These are phyloP conservation scores for Globicephala melas DNA, from an alignment of 2,113 vertebrate genomes.

Conservation along the genomic window DNA sequence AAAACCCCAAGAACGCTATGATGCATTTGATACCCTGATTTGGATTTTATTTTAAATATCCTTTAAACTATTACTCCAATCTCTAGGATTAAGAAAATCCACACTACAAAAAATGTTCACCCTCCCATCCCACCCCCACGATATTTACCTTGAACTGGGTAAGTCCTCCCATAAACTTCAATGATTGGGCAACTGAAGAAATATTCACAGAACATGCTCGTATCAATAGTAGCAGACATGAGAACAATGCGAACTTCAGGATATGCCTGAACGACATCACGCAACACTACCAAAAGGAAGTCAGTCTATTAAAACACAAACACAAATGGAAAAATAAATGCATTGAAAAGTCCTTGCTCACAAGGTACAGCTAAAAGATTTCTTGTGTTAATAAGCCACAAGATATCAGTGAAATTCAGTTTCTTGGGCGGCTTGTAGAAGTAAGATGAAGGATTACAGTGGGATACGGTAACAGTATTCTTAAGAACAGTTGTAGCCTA, in stretches of 20 bases:
- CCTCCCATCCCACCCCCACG: not conserved
- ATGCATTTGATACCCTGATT: not conserved
- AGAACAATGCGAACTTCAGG: slow-evolving; percentile 94
- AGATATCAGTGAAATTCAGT: not conserved
- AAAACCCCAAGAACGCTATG: not conserved
- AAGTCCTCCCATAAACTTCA: slow-evolving; percentile 95
- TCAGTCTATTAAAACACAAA: slow-evolving; percentile 87
- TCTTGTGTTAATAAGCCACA: not conserved
- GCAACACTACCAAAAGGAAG: slow-evolving; percentile 96
- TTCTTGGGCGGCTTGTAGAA: not conserved
- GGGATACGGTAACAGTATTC: not conserved
- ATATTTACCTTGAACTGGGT: slow-evolving; percentile 90
- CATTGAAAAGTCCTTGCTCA: not conserved
- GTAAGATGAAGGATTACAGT: not conserved
- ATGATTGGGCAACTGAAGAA: slow-evolving; percentile 94
- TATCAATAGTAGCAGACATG: slow-evolving; percentile 99
- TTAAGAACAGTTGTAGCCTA: not conserved
- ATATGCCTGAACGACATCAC: slow-evolving; percentile 93
- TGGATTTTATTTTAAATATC: not conserved
- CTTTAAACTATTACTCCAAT: not conserved
- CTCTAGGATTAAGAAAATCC: not conserved
- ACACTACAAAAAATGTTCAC: not conserved
- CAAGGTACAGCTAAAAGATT: not conserved
- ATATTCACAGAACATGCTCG: slow-evolving; percentile 96
- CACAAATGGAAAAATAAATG: not conserved